Conservation (phyloP, 1,140 invertebrate species). For the Drosophila simulans region DNA sequence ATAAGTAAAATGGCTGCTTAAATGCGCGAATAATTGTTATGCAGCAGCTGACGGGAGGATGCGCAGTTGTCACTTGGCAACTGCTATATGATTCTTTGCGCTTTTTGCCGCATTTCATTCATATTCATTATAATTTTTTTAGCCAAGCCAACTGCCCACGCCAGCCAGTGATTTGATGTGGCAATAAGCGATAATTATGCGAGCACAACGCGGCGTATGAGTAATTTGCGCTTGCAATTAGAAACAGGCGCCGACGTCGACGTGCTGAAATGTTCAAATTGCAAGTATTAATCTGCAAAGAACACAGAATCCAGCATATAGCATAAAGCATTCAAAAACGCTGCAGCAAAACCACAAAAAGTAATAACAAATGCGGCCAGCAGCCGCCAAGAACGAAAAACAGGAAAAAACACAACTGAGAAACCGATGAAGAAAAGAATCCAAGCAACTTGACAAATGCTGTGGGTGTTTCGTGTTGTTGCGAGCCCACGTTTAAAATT, state of each 20-base stretch:
- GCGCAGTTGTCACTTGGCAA: conserved; percentile 64
- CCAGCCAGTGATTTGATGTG: conserved; percentile 51
- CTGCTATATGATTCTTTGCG: conserved; percentile 5
- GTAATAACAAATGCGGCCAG: conserved; percentile 76
- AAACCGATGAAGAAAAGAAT: conserved; percentile 46
- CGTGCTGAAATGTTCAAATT: conserved; percentile 77
- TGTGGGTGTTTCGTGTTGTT: conserved; percentile 73
- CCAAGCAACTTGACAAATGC: conserved; percentile 71
- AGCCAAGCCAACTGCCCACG: conserved; percentile 52
- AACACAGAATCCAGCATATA: conserved; percentile 13
- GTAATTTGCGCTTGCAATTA: conserved; percentile 78
- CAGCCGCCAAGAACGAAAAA: conserved; percentile 33
- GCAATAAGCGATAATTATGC: conserved; percentile 73
- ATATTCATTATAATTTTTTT: conserved; percentile 32
- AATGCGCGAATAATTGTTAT: conserved; percentile 65
- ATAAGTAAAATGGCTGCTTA: conserved; percentile 67
- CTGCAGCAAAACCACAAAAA: conserved; percentile 58
- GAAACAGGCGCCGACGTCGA: conserved; percentile 67
- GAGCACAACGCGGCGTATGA: conserved; percentile 78
- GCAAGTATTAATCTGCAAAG: conserved; percentile 68
- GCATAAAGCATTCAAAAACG: conserved; percentile 6
- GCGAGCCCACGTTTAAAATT: conserved; percentile 71
- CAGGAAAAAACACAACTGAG: conserved; percentile 23
- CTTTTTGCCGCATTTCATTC: conserved; percentile 12
- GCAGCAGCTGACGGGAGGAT: conserved; percentile 68